phyloP scores from a whole-genome alignment of 1,140 invertebrate genomes.

The Drosophila lacteicornis region DNA sequence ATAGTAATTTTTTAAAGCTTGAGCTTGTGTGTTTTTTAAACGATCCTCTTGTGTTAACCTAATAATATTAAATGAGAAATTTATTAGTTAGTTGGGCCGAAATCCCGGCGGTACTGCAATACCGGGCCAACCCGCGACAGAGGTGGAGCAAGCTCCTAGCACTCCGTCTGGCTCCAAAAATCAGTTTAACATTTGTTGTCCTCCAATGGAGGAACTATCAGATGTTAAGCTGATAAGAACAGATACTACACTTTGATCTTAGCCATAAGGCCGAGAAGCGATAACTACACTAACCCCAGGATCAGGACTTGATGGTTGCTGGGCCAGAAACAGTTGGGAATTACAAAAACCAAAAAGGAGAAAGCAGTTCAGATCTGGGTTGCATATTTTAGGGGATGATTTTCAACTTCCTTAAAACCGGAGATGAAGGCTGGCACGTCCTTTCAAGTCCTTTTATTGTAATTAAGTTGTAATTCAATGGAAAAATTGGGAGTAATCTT shows the following conservation, averaged over 20 bases:
- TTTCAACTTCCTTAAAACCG: background rate
- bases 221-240: slow-evolving; percentile 90
- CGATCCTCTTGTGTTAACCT: no score
- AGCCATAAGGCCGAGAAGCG: slow-evolving; percentile 86
- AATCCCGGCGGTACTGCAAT: slow-evolving; percentile 86
- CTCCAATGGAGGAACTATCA: slow-evolving; percentile 87
- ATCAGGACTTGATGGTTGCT: background rate
- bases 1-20: no score
- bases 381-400: slow-evolving; percentile 6
- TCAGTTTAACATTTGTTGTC: slow-evolving; percentile 87
- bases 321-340: background rate
- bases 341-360: background rate
- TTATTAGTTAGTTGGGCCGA: slow-evolving; percentile 5
- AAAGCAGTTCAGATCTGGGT: background rate
- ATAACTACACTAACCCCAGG: slow-evolving; percentile 25
- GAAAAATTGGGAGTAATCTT: background rate
- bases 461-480: background rate
- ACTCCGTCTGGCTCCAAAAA: slow-evolving; percentile 36
- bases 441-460: background rate
- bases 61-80: background rate
- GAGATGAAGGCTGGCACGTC: no score
- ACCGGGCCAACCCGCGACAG: slow-evolving; percentile 58
- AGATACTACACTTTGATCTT: slow-evolving; percentile 87
- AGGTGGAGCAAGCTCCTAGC: slow-evolving; percentile 57
- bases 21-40: no score